These are phyloP conservation scores for Enteromius anoplus DNA, from an alignment of 2,797 vertebrate genomes.

Conservation along the genomic window DNA sequence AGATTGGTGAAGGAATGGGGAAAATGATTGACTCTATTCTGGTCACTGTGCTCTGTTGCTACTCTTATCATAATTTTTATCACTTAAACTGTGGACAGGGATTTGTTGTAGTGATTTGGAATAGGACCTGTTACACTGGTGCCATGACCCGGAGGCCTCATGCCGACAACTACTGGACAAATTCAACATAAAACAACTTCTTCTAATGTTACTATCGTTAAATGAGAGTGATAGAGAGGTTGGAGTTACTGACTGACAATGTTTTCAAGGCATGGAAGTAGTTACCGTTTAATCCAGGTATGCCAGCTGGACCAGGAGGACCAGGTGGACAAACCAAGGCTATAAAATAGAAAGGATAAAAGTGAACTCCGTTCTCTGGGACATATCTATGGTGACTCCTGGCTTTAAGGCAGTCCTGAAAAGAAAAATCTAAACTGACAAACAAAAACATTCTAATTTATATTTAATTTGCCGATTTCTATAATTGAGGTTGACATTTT, in stretches of 20 bases:
- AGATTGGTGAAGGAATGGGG: not conserved
- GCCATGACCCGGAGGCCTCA: not conserved
- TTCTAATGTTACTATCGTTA: not conserved
- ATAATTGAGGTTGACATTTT: not conserved
- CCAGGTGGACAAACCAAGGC: slow-evolving; percentile 45
- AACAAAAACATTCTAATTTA: not conserved
- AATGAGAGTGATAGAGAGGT: not conserved
- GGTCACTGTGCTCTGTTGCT: not conserved
- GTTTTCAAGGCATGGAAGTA: not conserved
- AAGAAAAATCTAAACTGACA: not conserved
- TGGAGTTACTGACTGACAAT: not conserved
- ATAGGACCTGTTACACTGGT: not conserved
- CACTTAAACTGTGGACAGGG: not conserved
- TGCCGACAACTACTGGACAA: not conserved
- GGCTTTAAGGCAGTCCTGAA: not conserved
- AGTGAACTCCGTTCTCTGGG: not conserved
- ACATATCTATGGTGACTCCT: not conserved
- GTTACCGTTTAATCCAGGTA: slow-evolving; percentile 34
- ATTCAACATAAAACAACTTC: not conserved
- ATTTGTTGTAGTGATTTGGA: not conserved
- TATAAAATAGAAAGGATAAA: slow-evolving; percentile 15
- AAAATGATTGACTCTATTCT: not conserved
- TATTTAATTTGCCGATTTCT: not conserved
- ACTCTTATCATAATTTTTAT: not conserved
- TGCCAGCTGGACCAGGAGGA: slow-evolving; percentile 39